Evolutionary conservation across 2,113 vertebrate genomes (phyloP).

Genomic region (Acinonyx jubatus): DNA sequence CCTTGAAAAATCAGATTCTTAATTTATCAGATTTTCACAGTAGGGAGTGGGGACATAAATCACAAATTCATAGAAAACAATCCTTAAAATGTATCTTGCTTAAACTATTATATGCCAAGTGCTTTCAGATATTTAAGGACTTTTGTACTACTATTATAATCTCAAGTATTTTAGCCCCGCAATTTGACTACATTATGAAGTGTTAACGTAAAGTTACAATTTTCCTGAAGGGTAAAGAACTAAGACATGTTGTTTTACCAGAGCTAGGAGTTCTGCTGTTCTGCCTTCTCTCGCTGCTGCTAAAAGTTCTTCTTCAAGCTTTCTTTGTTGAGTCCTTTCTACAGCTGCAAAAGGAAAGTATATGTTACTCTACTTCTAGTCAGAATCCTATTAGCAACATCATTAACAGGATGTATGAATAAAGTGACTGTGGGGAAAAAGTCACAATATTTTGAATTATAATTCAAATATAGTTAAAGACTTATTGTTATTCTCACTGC

Average conservation of each 20-base stretch:
- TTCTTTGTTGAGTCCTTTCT: slow-evolving; percentile 91
- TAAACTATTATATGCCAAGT: background rate
- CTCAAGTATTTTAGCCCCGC: background rate
- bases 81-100: background rate
- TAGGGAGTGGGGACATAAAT: background rate
- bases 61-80: background rate
- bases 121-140: background rate
- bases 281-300: slow-evolving; percentile 92
- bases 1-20: slow-evolving; percentile 15
- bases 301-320: slow-evolving; percentile 90
- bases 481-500: background rate
- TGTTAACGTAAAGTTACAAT: background rate
- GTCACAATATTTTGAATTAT: background rate
- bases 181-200: background rate
- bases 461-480: background rate
- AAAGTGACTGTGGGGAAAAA: background rate
- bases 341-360: slow-evolving; percentile 87
- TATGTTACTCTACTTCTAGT: background rate
- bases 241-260: slow-evolving; percentile 84
- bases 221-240: background rate
- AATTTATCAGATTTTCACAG: background rate
- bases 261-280: slow-evolving; percentile 84
- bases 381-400: background rate
- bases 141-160: background rate
- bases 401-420: background rate